A percentile compares a stretch with the other conserved stretches of the same genome.
phyloP scores from a whole-genome alignment of 1,140 invertebrate genomes.

The Macrobrachium nipponense region DNA sequence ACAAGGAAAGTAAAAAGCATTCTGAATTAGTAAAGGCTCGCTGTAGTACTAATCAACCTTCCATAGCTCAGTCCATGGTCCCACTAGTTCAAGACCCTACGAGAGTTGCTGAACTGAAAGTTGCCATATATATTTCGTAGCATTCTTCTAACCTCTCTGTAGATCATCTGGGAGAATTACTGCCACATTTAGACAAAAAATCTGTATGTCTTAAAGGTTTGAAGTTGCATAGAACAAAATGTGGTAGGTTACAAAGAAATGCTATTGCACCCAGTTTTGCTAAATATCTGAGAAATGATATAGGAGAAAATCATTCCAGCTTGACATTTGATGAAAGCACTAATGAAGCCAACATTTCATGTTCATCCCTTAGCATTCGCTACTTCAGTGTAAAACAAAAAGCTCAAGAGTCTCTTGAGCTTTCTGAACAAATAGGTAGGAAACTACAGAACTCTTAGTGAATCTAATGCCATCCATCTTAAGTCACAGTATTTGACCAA shows the following conservation, averaged over 20 bases:
- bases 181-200: slow-evolving; percentile 21
- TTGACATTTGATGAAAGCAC: no score
- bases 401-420: no score
- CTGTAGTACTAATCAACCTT: slow-evolving; percentile 15
- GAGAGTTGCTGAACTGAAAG: slow-evolving; percentile 31
- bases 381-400: slow-evolving; percentile 17
- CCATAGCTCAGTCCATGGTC: background rate
- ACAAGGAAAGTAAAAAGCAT: slow-evolving; percentile 2
- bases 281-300: slow-evolving; percentile 1
- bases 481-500: no score
- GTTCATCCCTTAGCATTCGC: background rate
- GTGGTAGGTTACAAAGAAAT: slow-evolving; percentile 72
- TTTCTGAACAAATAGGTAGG: no score
- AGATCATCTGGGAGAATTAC: slow-evolving; percentile 19
- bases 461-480: no score
- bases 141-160: slow-evolving; percentile 9
- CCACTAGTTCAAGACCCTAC: slow-evolving; percentile 25
- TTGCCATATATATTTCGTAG: slow-evolving; percentile 3
- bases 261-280: slow-evolving; percentile 67
- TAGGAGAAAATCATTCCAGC: no score
- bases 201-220: slow-evolving; percentile 67
- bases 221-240: slow-evolving; percentile 71
- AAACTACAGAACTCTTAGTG: no score
- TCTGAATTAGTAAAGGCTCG: background rate
- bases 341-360: slow-evolving; percentile 29